Base-by-base conservation (phyloP, 2,888 invertebrate species). In the Steinernema hermaphroditum region DNA sequence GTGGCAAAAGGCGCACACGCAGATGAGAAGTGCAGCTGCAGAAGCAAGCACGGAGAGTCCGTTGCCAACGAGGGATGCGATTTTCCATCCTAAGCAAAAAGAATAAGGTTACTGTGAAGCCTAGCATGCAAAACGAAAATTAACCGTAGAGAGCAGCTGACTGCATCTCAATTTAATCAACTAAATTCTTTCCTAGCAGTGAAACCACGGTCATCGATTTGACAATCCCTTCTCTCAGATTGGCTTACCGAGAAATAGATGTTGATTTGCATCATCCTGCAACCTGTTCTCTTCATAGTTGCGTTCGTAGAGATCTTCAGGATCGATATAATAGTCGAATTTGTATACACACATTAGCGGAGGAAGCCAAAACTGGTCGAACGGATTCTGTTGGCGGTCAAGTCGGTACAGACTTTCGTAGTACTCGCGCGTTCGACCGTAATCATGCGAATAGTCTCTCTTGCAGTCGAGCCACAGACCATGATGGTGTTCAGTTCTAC, bases 391-490 rank as follows among this genome's bases (percentile, higher is more conserved):
- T 69, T 85, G 81, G 72, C 82, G 80, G 72, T 82, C 84, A 32
- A 82, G 78, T 71, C 84, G 76, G 72, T 77, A 82, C 22, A 82
- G 75, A 9, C 81, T 86, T 69, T 84, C 83, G 74, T 85, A 85
- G 72, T 85, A 85, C 43, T 85, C 85, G 24, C 82, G 73, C 9
- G 83, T 75, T 69, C 83, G 49, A 24, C 85, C 85, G 74, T 85
- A 85, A 70, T 85, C 84, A 72, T 81, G 81, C 14, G 85, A 86
- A 69, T 82, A 86, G 68, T 85, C 85, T 27, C 85, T 76, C 74
- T 85, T 85, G 73, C 85, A 85, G 71, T 85, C 85, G 46, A 85
- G 74, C 85, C 85, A 85, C 8, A 85, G 73, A 4, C 85, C 85
- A 69, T 85, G 85, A 69, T 85, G 85, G 74, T 85, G 85, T 75